Evolutionary conservation across 2,113 vertebrate species (phyloP), one percentile per base, ranked within the genome.

Genomic region (Okapia johnstoni): DNA sequence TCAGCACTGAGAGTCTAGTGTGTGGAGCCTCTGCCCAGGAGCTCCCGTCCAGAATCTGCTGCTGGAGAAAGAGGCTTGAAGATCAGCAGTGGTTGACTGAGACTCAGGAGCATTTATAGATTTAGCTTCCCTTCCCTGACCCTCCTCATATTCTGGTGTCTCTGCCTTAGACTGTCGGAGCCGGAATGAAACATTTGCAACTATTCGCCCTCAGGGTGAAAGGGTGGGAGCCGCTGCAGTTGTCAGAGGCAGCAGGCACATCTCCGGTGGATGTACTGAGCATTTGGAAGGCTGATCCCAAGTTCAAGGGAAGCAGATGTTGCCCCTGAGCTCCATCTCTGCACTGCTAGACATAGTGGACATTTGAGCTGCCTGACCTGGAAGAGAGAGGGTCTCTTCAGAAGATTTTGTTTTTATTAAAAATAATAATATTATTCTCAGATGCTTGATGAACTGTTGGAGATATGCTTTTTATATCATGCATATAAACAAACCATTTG

Each of bases 81-180:
- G 99, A 99, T 52, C 99, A 99, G 92, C 97, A 46, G 2, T 99
- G 99, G 97, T 86, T 99, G 76, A 98, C 99, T 3, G 98, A 98
- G 2, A 99, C 61, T 58, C 84, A 0, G 55, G 98, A 90, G 80
- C 95, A 19, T 60, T 81, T 55, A 66, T 87, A 50, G 97, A 98
- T 55, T 94, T 98, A 0, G 5, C 98, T 54, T 98, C 98, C 86
- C 98, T 99, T 36, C 99, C 99, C 2, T 98, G 99, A 99, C 93
- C 94, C 99, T 81, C 99, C 99, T 15, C 99, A 99, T 93, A 99
- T 98, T 1, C 97, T 99, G 91, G 95, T 99, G 54, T 99, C 98
- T 33, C 90, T 96, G 63, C 98, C 99, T 57, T 46, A 98, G n/a
- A 73, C 97, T 16, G 19, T 97, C 7, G 55, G 30, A 14, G 85